A percentile compares a stretch with the other conserved stretches of the same genome.
Evolutionary conservation across 2,113 vertebrate species (phyloP).

Genomic region (Eonycteris spelaea): DNA sequence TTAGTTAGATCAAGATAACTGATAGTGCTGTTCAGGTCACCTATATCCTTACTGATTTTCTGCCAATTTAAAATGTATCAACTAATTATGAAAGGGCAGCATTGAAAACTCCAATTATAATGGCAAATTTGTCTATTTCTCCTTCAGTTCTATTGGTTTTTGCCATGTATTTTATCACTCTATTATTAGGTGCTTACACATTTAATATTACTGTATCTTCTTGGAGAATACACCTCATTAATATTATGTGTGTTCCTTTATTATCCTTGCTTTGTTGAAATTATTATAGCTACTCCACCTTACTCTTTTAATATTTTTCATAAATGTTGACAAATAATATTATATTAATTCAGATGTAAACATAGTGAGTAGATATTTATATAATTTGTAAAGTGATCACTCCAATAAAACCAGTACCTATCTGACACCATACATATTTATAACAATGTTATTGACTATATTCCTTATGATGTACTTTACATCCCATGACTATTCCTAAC

Average conservation of each 20-base stretch:
- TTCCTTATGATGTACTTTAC: too few species aligned
- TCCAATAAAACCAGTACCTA: too few species aligned
- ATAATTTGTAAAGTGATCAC: too few species aligned
- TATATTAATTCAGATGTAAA: too few species aligned
- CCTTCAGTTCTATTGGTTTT: neutral
- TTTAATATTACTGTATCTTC: neutral
- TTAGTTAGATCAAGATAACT: neutral
- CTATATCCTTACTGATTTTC: neutral
- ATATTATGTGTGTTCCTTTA: neutral
- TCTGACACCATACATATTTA: too few species aligned
- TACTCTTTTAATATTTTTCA: neutral
- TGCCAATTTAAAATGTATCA: neutral
- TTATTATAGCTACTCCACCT: neutral
- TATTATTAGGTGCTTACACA: neutral
- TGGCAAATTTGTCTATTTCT: neutral
- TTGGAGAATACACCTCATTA: neutral
- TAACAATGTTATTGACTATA: too few species aligned
- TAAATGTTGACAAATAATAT: too few species aligned
- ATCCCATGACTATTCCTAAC: too few species aligned
- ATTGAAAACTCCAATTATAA: neutral
- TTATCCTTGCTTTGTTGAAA: neutral
- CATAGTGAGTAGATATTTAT: too few species aligned
- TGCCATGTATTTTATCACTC: neutral
- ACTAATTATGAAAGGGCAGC: neutral
- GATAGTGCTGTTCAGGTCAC: neutral